Base-by-base conservation (phyloP, 1,140 invertebrate genomes). In the Acromyrmex charruanus region DNA sequence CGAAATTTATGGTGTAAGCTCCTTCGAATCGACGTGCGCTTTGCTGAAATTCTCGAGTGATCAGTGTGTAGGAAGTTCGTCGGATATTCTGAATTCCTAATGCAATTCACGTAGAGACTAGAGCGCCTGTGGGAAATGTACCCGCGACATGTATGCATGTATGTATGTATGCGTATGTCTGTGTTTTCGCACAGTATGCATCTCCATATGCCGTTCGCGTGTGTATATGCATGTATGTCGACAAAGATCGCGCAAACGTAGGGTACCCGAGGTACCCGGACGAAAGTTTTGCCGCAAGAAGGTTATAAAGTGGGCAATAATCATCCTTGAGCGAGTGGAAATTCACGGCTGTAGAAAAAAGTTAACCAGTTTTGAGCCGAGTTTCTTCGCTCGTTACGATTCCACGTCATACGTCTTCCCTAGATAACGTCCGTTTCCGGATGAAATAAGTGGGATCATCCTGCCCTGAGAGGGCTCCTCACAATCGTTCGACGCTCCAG, bases 21-120 rank as follows among this genome's bases (percentile, higher is more conserved):
- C 89, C 89, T 91, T 74, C 89, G 89, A 91, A 90, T 91, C 89
- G 90, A 91, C 90, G 90, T 87, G 89, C 87, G 89, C 90, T 90
- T 89, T 91, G 89, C 79, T 87, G 89, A 91, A 91, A 91, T 91
- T 91, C 89, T 91, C 90, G 86, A 91, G 90, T 91, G 90, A 91
- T 91, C 90, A 91, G 90, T 77, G 89, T 79, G 89, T 88, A 87
- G 89, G 89, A 89, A 89, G 90, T 90, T 91, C 85, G 80, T 88
- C 85, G 90, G 90, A 90, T 91, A 91, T 91, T 91, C 87, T 86
- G 90, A 91, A 91, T 91, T 90, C 87, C 90, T 91, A 91, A 91
- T 91, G 90, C 90, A 91, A 91, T 91, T 91, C 90, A 88, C 90
- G 89, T 90, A 90, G 89, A 89, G 88, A 90, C 89, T 91, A 89